These are phyloP conservation scores for Pampusana beccarii DNA, from an alignment of 2,113 vertebrate species.

Conservation along the genomic window DNA sequence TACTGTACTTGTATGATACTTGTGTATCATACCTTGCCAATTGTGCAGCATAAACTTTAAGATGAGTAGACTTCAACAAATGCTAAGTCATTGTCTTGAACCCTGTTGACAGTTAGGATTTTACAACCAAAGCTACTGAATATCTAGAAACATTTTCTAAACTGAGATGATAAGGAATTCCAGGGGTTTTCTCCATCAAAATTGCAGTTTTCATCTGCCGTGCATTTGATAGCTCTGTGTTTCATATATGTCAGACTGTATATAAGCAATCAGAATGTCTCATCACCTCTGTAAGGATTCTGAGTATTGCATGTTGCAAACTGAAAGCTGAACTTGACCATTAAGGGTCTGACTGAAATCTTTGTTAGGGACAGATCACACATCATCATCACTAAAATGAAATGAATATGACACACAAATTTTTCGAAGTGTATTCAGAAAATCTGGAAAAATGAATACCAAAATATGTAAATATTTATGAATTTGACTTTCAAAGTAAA, in stretches of 20 bases:
- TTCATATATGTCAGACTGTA: neutral
- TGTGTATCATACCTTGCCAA: neutral
- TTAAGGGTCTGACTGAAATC: neutral
- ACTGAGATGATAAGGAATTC: neutral
- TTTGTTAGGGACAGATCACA: neutral
- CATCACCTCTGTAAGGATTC: neutral
- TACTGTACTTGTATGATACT: neutral
- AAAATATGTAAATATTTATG: neutral
- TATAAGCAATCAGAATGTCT: neutral
- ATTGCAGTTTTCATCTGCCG: neutral
- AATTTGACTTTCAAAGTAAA: neutral
- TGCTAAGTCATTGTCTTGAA: neutral
- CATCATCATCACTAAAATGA: neutral
- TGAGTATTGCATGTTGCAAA: neutral
- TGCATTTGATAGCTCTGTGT: neutral
- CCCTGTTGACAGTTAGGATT: neutral
- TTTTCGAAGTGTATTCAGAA: neutral
- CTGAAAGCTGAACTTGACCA: neutral
- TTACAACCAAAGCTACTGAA: neutral
- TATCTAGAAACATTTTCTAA: neutral
- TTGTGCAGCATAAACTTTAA: neutral
- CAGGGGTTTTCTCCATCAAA: neutral
- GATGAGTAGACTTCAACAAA: neutral
- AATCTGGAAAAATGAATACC: neutral
- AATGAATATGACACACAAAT: neutral